Evolutionary conservation across 2,888 invertebrate genomes (phyloP), one percentile per base, ranked within the genome.

Genomic region (Clitarchus hookeri): DNA sequence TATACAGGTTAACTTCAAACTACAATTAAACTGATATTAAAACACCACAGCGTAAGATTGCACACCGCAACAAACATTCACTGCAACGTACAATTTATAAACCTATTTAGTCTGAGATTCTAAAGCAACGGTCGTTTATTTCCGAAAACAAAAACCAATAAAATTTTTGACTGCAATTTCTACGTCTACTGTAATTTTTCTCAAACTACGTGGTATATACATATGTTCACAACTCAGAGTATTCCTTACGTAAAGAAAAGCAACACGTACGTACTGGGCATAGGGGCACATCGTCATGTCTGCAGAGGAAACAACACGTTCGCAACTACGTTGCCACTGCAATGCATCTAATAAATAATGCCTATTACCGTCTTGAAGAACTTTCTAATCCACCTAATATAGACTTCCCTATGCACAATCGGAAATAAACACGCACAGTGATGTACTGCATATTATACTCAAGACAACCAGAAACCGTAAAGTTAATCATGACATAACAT

Each of bases 171-270:
- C 65, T 65, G 65, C n/a, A 65, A 23, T 65, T n/a, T 23, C 23
- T 65, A 65, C 6, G 65, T 65, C 65, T n/a, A 65, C 23, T n/a
- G 8, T 65, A 23, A 65, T 19, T 65, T 65, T 23, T n/a, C 65
- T 65, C 8, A 23, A 65, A 23, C 65, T 65, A 65, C n/a, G 1
- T n/a, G 65, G 8, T 65, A 65, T n/a, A 23, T 65, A 65, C 8
- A 65, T 65, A 65, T 65, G 11, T 65, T 65, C 65, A 65, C 65
- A 65, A 65, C 65, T 65, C 65, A n/a, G 65, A 65, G 65, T 65
- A 65, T 23, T 65, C 16, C 3, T 48, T 48, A 48, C 48, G 6
- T 48, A 13, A 48, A 13, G 12, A 48, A 48, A 48, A 48, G 48
- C 48, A 48, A 48, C 48, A 48, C 48, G 16, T 16, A 48, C 8